Evolutionary conservation across 2,888 invertebrate genomes (phyloP).

Genomic region (Zygaena filipendulae): DNA sequence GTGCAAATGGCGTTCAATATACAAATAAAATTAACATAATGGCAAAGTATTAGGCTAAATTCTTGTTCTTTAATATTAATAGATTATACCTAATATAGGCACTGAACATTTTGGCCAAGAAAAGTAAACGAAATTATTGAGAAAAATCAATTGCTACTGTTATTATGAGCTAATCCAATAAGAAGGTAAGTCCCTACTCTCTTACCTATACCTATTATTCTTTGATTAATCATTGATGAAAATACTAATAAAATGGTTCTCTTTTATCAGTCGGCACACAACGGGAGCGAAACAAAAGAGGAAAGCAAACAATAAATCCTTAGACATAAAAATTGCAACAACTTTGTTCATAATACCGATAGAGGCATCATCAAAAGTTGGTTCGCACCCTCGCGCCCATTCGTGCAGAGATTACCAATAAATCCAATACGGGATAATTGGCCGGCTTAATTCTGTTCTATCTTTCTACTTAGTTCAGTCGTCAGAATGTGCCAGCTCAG

Average conservation of each 20-base stretch:
- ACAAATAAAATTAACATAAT: too few species aligned
- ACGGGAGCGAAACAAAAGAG: conserved; percentile 49
- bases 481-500: conserved; percentile 68
- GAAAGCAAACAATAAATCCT: conserved; percentile 60
- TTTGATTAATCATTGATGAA: conserved; percentile 48
- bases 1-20: too few species aligned
- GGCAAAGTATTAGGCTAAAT: too few species aligned
- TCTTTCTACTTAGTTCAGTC: conserved; percentile 70
- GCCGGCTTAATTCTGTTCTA: conserved; percentile 69
- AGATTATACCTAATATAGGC: too few species aligned
- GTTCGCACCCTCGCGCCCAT: conserved; percentile 68
- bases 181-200: too few species aligned
- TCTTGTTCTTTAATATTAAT: too few species aligned
- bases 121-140: conserved; percentile 9
- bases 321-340: conserved; percentile 66
- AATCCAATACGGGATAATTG: conserved; percentile 71
- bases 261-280: conserved; percentile 58
- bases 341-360: conserved; percentile 66
- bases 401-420: conserved; percentile 70
- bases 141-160: conserved; percentile 20
- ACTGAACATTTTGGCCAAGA: conserved; percentile 6
- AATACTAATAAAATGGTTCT: too few species aligned
- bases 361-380: conserved; percentile 67
- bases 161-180: conserved; percentile 30
- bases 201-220: too few species aligned